Base-by-base conservation (phyloP, 2,888 invertebrate species). In the Eueremaeus valkanovi region DNA sequence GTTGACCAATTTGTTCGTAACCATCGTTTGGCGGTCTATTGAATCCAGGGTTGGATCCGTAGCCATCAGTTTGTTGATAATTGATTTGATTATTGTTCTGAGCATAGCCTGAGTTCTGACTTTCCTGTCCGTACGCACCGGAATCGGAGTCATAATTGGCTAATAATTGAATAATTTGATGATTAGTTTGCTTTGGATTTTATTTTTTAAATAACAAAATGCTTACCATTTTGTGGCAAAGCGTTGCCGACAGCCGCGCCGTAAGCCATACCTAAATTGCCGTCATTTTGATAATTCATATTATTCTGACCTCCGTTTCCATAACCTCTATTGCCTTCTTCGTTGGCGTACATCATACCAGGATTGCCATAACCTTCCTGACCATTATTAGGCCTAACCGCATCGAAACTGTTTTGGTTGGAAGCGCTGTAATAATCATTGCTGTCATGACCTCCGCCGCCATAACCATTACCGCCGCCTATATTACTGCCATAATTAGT, bases 211-310 rank as follows among this genome's bases (percentile, higher is more conserved):
- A 13, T 27, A 27, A 58, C 16, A 16, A 58, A 58, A 58, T 21
- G 5, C 70, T 70, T 29, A 70, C 70, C 5, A 18, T 70, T 70
- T 45, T 42, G 70, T 18, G 70, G 70, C 29, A 70, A 45, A 45
- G 70, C 70, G 9, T 70, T 70, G 24, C 70, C 70, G 27, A 70
- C 70, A 5, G 70, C 70, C n/a, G 70, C 70, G 9, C 70, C 70
- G 42, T 70, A 70, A 24, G 70, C 70, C 21, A 42, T 27, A 6
- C 70, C 70, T 27, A 70, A 9, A 18, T 70, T 70, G 6, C 16
- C 70, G 24, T 70, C 70, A 45, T 70, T 70, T 29, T 40, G 70
- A 24, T 70, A 42, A 66, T 66, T 66, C 1, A 66, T 24, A 1
- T 42, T 9, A 21, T 70, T 70, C 45, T 3, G 27, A 21, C 21